A percentile compares a stretch with the other conserved stretches of the same genome.
These are phyloP conservation scores for Sarcophaga subvicina DNA, from an alignment of 2,888 invertebrate genomes.

Conservation along the genomic window DNA sequence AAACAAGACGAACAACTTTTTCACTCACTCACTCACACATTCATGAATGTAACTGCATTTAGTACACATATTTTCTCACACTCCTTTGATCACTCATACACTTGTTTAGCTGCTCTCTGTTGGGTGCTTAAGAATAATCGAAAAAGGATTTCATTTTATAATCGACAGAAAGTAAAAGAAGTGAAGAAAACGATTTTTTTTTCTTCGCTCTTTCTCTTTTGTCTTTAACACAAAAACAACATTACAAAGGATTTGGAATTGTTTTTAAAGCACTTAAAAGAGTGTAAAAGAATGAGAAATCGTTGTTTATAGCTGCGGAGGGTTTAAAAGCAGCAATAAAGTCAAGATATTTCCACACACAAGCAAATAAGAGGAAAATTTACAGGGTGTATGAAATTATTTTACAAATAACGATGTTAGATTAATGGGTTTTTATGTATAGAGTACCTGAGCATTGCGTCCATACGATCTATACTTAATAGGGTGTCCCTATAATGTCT, in stretches of 20 bases:
- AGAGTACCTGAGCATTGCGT: no score
- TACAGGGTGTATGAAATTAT: no score
- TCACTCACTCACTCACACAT: constrained; percentile 19
- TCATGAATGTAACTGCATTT: background rate
- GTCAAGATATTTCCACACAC: background rate
- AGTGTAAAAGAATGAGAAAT: constrained; percentile 20
- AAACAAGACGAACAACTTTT: constrained; percentile 18
- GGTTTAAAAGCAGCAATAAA: background rate
- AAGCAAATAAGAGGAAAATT: no score
- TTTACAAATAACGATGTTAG: no score
- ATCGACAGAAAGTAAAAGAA: constrained; percentile 44
- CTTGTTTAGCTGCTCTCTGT: constrained; percentile 23
- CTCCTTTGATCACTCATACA: background rate
- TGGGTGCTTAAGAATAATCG: constrained; percentile 42
- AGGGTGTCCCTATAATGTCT: no score
- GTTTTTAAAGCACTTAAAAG: constrained; percentile 14
- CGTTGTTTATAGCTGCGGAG: background rate
- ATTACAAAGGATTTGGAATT: constrained; percentile 16
- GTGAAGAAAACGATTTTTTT: background rate
- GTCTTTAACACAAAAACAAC: background rate
- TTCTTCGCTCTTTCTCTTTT: background rate
- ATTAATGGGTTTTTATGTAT: no score
- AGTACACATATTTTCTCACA: background rate
- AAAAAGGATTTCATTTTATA: constrained; percentile 61
- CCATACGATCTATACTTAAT: no score